A percentile compares a stretch with the other conserved stretches of the same genome.
Evolutionary conservation across 2,888 invertebrate genomes (phyloP).

Genomic region (Dolichopus griseipennis): DNA sequence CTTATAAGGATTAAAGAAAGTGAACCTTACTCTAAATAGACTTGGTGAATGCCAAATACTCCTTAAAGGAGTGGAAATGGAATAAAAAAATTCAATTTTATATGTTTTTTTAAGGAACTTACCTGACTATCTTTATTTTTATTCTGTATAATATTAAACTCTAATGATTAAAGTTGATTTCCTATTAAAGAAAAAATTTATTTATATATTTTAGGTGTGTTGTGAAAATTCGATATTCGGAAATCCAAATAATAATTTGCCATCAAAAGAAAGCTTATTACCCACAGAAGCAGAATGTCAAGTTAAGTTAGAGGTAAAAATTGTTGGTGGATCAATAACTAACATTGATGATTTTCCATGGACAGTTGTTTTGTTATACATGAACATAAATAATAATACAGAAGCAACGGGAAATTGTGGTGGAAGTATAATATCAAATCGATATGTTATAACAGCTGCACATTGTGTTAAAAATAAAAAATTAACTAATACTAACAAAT

Average conservation of each 20-base stretch:
- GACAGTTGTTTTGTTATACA: conserved; percentile 44
- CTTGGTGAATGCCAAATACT: too few species aligned
- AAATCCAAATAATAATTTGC: too few species aligned
- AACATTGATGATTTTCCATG: conserved; percentile 49
- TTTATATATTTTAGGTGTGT: neutral
- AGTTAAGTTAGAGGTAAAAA: conserved; percentile 40
- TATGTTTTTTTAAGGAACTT: too few species aligned
- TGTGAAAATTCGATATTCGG: neutral
- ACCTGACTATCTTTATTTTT: too few species aligned
- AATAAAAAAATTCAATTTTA: too few species aligned
- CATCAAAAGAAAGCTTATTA: neutral
- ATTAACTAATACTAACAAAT: neutral
- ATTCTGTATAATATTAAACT: too few species aligned
- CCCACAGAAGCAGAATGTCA: neutral
- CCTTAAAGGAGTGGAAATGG: too few species aligned
- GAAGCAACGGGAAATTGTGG: conserved; percentile 17
- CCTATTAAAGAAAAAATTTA: too few species aligned
- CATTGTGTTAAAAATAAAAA: conserved; percentile 44
- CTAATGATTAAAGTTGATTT: too few species aligned
- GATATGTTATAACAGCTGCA: conserved; percentile 49
- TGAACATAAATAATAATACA: neutral
- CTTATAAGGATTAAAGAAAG: too few species aligned
- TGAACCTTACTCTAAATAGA: too few species aligned
- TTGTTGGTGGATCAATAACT: conserved; percentile 41
- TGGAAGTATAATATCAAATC: conserved; percentile 46